Percentiles rank a stretch among this genome's conserved stretches.
phyloP scores from a whole-genome alignment of 2,797 vertebrate species.

The Urophycis tenuis region DNA sequence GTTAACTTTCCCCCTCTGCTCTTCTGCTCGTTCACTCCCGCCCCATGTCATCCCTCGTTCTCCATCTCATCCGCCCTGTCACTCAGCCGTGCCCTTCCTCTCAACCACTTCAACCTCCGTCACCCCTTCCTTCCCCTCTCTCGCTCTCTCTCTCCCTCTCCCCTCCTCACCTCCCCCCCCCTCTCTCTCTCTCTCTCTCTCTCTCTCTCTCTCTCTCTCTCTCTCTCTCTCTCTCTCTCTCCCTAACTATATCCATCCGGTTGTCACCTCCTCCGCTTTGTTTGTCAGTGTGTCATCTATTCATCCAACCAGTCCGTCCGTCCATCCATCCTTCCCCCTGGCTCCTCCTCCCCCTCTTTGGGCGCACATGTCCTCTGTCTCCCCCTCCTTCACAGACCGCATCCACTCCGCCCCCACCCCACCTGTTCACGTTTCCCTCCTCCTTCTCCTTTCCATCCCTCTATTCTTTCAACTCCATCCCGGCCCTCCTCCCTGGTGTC shows the following conservation, averaged over 20 bases:
- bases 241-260: constrained; percentile 13
- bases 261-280: constrained; percentile 26
- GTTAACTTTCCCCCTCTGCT: constrained; percentile 49
- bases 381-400: neutral
- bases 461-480: constrained; percentile 5
- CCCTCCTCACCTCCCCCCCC: no score
- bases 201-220: neutral
- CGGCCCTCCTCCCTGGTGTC: neutral
- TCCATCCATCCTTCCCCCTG: constrained; percentile 14
- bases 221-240: no score
- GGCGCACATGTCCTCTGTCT: constrained; percentile 2
- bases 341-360: constrained; percentile 26
- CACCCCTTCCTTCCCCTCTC: constrained; percentile 10
- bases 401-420: neutral
- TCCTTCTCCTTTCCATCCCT: constrained; percentile 32
- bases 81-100: constrained; percentile 27
- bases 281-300: constrained; percentile 40
- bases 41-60: constrained; percentile 42
- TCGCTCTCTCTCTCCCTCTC: constrained; percentile 31
- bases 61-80: constrained; percentile 41
- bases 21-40: constrained; percentile 35
- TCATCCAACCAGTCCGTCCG: constrained; percentile 13
- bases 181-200: neutral
- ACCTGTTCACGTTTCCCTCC: constrained; percentile 19
- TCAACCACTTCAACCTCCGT: neutral